Evolutionary conservation across 2,797 vertebrate genomes (phyloP).

Genomic region (Amblyopsis hoosieri): DNA sequence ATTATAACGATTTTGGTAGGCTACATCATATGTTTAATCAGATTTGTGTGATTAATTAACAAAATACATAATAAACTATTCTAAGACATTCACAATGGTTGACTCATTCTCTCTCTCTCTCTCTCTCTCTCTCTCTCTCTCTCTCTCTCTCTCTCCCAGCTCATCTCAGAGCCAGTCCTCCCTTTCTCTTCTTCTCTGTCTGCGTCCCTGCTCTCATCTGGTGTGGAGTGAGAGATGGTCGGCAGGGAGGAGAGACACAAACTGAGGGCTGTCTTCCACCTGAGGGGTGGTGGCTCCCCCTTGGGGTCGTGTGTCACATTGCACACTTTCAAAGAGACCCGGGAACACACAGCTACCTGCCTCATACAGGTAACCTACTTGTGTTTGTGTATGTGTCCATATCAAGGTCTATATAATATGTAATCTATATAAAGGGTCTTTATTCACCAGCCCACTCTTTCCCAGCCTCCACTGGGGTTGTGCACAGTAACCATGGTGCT

Average conservation of each 20-base stretch:
- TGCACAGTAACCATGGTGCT: slow-evolving; percentile 68
- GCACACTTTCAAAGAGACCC: slow-evolving; percentile 76
- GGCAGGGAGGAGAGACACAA: slow-evolving; percentile 41
- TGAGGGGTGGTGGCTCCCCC: slow-evolving; percentile 35
- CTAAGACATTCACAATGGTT: background rate
- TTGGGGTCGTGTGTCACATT: slow-evolving; percentile 64
- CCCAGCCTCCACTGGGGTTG: slow-evolving; percentile 71
- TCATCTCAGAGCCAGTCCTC: slow-evolving; percentile 56
- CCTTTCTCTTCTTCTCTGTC: slow-evolving; percentile 53
- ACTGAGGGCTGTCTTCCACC: slow-evolving; percentile 71
- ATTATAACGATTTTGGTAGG: too few relatives aligned
- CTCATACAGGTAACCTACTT: slow-evolving; percentile 60
- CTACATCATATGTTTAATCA: too few relatives aligned
- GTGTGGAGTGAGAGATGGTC: slow-evolving; percentile 53
- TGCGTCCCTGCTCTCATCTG: slow-evolving; percentile 69
- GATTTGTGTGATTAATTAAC: background rate
- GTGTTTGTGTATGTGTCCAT: background rate
- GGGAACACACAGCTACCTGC: slow-evolving; percentile 73
- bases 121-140: background rate
- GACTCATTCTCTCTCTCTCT: background rate
- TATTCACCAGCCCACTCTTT: background rate
- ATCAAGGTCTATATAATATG: too few relatives aligned
- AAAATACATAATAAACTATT: background rate
- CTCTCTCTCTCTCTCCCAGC: slow-evolving; percentile 39
- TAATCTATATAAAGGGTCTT: background rate